These are phyloP conservation scores for Albula glossodonta DNA, from an alignment of 2,113 vertebrate species.

Conservation along the genomic window DNA sequence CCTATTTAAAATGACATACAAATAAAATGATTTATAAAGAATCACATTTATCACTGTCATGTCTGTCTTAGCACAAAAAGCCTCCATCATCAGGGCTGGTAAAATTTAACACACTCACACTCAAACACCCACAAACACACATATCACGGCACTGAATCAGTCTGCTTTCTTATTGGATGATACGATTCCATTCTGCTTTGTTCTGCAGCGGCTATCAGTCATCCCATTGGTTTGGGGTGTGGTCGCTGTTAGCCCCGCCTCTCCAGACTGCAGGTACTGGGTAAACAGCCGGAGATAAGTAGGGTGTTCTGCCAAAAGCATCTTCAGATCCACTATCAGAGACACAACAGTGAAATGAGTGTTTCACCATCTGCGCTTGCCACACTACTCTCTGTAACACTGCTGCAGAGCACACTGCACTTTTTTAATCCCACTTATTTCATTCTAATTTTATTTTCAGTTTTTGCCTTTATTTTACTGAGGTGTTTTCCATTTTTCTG, in stretches of 20 bases:
- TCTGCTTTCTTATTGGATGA: constrained; percentile 48
- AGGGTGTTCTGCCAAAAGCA: constrained; percentile 55
- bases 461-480: too few relatives aligned
- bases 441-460: too few relatives aligned
- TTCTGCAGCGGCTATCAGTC: constrained; percentile 49
- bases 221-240: constrained; percentile 29
- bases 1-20: not conserved
- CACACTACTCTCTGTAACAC: too few relatives aligned
- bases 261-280: constrained; percentile 49
- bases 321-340: constrained; percentile 49
- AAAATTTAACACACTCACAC: not conserved
- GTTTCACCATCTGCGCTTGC: not conserved
- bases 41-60: not conserved
- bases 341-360: not conserved
- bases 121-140: not conserved
- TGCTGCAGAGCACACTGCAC: too few relatives aligned
- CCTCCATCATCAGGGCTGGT: not conserved
- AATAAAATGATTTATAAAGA: not conserved
- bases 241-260: not conserved
- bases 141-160: constrained; percentile 24
- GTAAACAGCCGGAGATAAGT: constrained; percentile 55
- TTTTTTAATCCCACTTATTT: too few relatives aligned
- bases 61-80: not conserved
- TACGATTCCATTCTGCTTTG: constrained; percentile 30
- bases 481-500: too few relatives aligned